Percentiles rank a stretch among this genome's conserved stretches.
These are phyloP conservation scores for Drosophila emarginata DNA, from an alignment of 2,888 invertebrate species.

Conservation along the genomic window DNA sequence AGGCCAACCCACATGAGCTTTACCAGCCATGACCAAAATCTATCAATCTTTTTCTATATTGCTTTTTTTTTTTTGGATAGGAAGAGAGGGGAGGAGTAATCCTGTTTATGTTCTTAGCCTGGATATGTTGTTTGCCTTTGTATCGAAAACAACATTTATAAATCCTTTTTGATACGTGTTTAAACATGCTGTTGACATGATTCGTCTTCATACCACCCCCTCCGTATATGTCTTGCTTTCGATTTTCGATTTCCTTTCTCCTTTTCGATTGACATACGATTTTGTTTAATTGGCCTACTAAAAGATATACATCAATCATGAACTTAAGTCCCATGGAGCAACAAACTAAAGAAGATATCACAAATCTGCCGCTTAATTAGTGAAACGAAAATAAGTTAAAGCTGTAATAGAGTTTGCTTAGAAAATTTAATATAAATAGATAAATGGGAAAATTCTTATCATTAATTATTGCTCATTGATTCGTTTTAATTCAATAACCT, in stretches of 20 bases:
- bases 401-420: not conserved
- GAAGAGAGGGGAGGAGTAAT: constrained; percentile 44
- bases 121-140: constrained; percentile 63
- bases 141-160: constrained; percentile 60
- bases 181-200: constrained; percentile 74
- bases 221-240: constrained; percentile 10
- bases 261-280: constrained; percentile 56
- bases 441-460: too few species aligned
- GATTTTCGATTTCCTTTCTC: constrained; percentile 7
- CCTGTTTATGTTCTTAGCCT: constrained; percentile 65
- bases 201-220: constrained; percentile 8
- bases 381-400: constrained; percentile 13
- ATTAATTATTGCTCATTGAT: too few species aligned
- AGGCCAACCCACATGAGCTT: constrained; percentile 9
- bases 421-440: not conserved
- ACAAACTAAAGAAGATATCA: constrained; percentile 12
- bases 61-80: not conserved
- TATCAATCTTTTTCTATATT: constrained; percentile 69
- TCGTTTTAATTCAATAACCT: too few species aligned
- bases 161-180: constrained; percentile 77
- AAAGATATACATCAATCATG: constrained; percentile 72
- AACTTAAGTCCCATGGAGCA: not conserved
- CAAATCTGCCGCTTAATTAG: constrained; percentile 52
- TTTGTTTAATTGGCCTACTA: constrained; percentile 69
- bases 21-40: constrained; percentile 43